Percentiles rank a stretch among this genome's conserved stretches.
Conservation (phyloP, 2,797 vertebrate species). For the Esox lucius region DNA sequence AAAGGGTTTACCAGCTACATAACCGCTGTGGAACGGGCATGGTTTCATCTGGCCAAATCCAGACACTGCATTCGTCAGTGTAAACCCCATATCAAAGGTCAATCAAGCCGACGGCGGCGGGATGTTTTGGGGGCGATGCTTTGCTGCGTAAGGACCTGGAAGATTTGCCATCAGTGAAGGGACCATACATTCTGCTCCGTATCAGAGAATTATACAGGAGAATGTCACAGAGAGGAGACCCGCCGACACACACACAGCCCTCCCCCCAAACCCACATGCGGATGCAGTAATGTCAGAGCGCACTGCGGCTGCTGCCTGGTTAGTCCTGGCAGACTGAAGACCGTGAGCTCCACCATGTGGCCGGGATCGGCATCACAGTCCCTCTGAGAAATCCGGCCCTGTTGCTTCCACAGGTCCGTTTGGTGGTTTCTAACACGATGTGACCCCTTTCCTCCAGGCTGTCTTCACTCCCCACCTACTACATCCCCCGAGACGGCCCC, state of each 20-base stretch:
- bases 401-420: neutral
- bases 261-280: conserved; percentile 1
- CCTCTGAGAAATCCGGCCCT: conserved; percentile 13
- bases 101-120: too few species aligned
- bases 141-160: too few species aligned
- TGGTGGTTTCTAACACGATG: too few species aligned
- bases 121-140: too few species aligned
- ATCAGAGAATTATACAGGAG: neutral
- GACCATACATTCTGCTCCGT: too few species aligned
- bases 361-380: conserved; percentile 24
- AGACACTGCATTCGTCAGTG: too few species aligned
- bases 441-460: conserved; percentile 64
- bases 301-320: conserved; percentile 45
- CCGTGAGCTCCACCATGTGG: conserved; percentile 60
- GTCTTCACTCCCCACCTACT: conserved; percentile 75
- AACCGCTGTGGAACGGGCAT: too few species aligned
- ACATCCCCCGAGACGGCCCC: conserved; percentile 80
- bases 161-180: too few species aligned
- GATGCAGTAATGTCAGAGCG: conserved; percentile 24
- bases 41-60: too few species aligned
- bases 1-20: too few species aligned
- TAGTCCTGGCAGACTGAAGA: conserved; percentile 19
- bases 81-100: too few species aligned
- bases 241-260: conserved; percentile 11
- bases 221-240: neutral